These are phyloP conservation scores for Excalfactoria chinensis DNA, from an alignment of 2,113 vertebrate species.

Conservation along the genomic window DNA sequence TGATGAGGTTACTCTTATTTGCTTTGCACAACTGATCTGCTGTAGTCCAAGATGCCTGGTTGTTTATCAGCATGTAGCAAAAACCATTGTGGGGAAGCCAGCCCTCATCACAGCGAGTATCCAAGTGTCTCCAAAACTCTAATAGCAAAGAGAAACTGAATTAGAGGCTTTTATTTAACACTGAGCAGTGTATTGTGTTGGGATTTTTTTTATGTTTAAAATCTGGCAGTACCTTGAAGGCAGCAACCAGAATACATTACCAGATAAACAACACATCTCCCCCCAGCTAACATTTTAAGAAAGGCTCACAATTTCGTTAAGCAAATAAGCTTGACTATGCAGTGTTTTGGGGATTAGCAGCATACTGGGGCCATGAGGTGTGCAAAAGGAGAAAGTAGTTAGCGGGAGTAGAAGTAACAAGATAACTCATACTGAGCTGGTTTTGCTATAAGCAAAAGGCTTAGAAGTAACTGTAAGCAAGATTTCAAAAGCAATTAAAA, in stretches of 20 bases:
- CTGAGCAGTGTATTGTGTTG: fast-evolving
- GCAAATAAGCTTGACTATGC: background rate
- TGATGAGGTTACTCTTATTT: constrained; percentile 80
- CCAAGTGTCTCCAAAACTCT: constrained; percentile 82
- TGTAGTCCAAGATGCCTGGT: constrained; percentile 44
- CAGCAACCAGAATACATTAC: background rate
- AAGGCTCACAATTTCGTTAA: background rate
- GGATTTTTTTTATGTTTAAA: background rate
- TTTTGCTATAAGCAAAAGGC: background rate
- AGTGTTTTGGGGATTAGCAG: background rate
- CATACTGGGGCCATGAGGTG: background rate
- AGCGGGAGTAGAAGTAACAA: background rate
- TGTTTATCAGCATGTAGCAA: constrained; percentile 84
- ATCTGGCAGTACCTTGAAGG: background rate
- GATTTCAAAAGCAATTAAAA: background rate
- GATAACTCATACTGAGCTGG: background rate
- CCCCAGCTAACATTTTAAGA: background rate
- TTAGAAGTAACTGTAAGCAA: background rate
- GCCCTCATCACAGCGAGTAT: constrained; percentile 80
- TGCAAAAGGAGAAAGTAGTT: background rate
- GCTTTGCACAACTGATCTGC: constrained; percentile 77
- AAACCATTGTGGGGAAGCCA: constrained; percentile 88
- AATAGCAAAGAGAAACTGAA: background rate
- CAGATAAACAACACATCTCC: background rate
- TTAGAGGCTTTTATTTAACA: background rate